Evolutionary conservation across 2,113 vertebrate genomes (phyloP), one percentile per base, ranked within the genome.

Genomic region (Elephantulus edwardii): DNA sequence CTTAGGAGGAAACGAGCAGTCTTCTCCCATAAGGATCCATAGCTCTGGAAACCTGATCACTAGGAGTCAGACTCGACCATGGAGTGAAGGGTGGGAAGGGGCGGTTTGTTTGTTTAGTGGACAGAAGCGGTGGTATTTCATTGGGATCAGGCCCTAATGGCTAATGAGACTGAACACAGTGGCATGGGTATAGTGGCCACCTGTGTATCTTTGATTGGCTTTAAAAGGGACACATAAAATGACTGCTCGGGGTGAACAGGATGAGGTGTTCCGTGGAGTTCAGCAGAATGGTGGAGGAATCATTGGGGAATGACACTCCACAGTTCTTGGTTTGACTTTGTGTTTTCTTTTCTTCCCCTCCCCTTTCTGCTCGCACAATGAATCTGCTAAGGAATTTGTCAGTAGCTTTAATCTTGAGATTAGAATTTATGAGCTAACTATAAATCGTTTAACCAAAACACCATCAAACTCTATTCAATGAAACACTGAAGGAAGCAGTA

Each of bases 391-490:
- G 54, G 60, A 93, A 91, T 77, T 83, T 86, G 40, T 88, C 28
- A 92, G 80, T 62, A 88, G 88, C 60, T 96, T 66, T 86, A 91
- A 83, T 91, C 71, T 93, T 74, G n/a, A 91, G 60, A 81, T 17
- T 88, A 50, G 76, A 93, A 92, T 93, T 91, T 91, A 44, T 90
- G 58, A 94, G 81, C 76, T 90, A 84, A 79, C 50, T 84, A 90
- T 90, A 89, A 96, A 91, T 83, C 72, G 77, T 48, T 88, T 91
- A 91, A 90, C 42, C 80, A 90, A 96, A 93, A 79, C 35, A 93
- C 26, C 28, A 90, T 40, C 52, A 85, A 93, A 91, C 70, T 10
- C 54, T 93, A 62, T 72, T 93, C 52, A 91, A 92, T 60, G 88
- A 94, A 93, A 88, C 8, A 4, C 6, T 88, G 58, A 83, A 92